Evolutionary conservation across 2,113 vertebrate species (phyloP), one percentile per base, ranked within the genome.

Genomic region (Peromyscus leucopus): DNA sequence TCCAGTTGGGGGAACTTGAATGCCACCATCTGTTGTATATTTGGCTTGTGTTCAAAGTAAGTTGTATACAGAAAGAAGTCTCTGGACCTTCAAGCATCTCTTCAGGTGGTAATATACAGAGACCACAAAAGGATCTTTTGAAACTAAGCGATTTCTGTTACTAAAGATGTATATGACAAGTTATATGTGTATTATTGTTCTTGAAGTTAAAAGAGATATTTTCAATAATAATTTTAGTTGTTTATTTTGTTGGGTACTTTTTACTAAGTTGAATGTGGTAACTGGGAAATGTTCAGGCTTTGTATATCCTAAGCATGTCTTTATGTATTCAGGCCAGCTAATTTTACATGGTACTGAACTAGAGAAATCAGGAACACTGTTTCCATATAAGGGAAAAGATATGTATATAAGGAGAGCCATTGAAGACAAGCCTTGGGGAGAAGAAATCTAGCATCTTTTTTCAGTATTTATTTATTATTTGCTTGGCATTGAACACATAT

Each of bases 241-340:
- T 67, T 92, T 85, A 46, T 79, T 72, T 51, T 57, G 31, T 59
- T n/a, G 36, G 33, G 24, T 87, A 24, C 63, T 61, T 55, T 93
- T 59, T 59, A 59, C 57, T 59, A 21, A 51, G 15, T 55, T 55
- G 16, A 67, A 65, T 51, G 61, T 78, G 33, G 55, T 72, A 92
- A 78, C 21, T 75, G n/a, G 39, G 74, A 92, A 55, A 48, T 91
- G 33, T 95, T 51, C 55, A 89, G n/a, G 4, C 13, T 97, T 89
- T 61, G 13, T 42, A 67, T 88, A 71, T 91, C 65, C 26, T 67
- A 59, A 78, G 33, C 16, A 26, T 36, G 12, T 78, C 57, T 93
- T 95, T n/a, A 31, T 90, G 48, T 65, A 84, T 28, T 8, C 11
- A 87, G 46, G 28, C 61, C 33, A 21, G 22, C 17, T 83, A 33